These are phyloP conservation scores for Pachycephus smyrnensis DNA, from an alignment of 2,888 invertebrate genomes.

Conservation along the genomic window DNA sequence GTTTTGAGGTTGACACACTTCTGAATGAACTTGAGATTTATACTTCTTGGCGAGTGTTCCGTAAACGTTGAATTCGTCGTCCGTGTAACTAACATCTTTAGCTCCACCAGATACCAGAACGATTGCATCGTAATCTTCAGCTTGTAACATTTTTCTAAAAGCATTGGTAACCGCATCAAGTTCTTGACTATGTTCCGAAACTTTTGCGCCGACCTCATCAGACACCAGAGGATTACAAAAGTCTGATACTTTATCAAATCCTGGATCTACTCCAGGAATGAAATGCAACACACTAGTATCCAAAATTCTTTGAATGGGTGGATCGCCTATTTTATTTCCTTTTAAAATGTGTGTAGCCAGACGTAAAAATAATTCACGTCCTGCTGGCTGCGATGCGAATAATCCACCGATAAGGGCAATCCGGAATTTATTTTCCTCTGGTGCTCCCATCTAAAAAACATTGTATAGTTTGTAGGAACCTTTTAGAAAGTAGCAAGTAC, in stretches of 20 bases:
- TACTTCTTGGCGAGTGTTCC: conserved; percentile 50
- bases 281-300: conserved; percentile 83
- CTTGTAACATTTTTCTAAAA: conserved; percentile 75
- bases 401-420: conserved; percentile 87
- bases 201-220: conserved; percentile 77
- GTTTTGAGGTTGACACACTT: conserved; percentile 45
- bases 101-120: conserved; percentile 82
- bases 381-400: conserved; percentile 84
- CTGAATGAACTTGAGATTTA: conserved; percentile 69
- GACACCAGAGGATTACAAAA: conserved; percentile 65
- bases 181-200: conserved; percentile 68
- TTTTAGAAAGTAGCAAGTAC: conserved; percentile 7
- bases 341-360: conserved; percentile 84
- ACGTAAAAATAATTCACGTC: conserved; percentile 85
- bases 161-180: conserved; percentile 70
- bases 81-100: conserved; percentile 73
- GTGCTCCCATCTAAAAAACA: conserved; percentile 76
- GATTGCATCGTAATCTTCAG: conserved; percentile 78
- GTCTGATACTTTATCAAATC: conserved; percentile 68
- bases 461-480: not conserved
- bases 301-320: conserved; percentile 74
- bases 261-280: conserved; percentile 77
- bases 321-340: conserved; percentile 78
- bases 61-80: conserved; percentile 66
- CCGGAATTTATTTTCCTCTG: conserved; percentile 86